Evolutionary conservation across 2,888 invertebrate species (phyloP), one percentile per base, ranked within the genome.

Genomic region (Resseliella maxima): DNA sequence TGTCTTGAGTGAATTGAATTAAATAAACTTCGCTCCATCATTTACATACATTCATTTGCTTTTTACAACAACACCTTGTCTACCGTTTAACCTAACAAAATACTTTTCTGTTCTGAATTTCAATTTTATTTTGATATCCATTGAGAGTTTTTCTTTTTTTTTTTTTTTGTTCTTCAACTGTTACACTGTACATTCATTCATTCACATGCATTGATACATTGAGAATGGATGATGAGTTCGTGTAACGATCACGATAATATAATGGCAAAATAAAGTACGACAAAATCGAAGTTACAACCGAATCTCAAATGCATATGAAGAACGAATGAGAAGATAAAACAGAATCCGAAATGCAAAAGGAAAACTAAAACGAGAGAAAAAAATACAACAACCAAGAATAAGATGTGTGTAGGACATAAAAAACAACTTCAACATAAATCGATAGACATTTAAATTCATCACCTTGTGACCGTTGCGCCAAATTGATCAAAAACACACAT

Each of bases 391-490:
- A 54, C 6, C 24, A 6, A n/a, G 24, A n/a, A 15, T 41, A 83
- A 83, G 12, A 38, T 24, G 41, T 83, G 83, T 83, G 41, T 83
- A 27, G 85, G 38, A 85, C 45, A 86, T 86, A 41, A 85, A 86
- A 85, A 86, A 54, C 31, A 86, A 54, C 85, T 86, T 85, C 54
- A 86, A 83, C 85, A 85, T 50, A 85, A 85, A 85, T 46, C 85
- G 27, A 85, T 46, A 85, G 45, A 85, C 83, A 86, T 50, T 86
- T 59, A 41, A 86, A 86, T 85, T 86, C 86, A 86, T 86, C 86
- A 86, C 86, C 86, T 86, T 85, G 83, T 86, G 86, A 86, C 85
- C 86, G 45, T 24, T 38, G 83, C 36, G 83, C 38, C 83, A 83
- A 83, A 83, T 83, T 83, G 83, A 83, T 83, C 83, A 38, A 38